phyloP scores from a whole-genome alignment of 2,113 vertebrate genomes.

The Psettodes erumei region DNA sequence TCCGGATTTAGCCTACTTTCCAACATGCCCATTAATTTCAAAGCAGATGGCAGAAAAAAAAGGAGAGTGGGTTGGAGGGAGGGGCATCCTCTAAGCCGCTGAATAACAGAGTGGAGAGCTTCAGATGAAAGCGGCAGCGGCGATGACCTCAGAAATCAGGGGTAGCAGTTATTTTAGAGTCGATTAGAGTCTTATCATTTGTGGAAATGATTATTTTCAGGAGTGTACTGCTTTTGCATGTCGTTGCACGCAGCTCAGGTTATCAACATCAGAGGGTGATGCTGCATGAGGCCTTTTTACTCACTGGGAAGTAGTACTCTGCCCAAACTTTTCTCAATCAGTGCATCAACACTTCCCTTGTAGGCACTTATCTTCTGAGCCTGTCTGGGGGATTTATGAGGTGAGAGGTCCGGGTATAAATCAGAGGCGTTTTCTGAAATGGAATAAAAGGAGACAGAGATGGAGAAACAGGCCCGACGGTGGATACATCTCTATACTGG shows the following conservation, averaged over 20 bases:
- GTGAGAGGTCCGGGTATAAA: constrained; percentile 34
- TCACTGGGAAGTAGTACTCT: not conserved
- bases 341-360: constrained; percentile 29
- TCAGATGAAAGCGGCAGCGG: constrained; percentile 23
- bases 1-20: constrained; percentile 83
- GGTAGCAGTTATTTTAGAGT: constrained; percentile 42
- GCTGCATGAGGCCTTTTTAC: not conserved
- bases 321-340: constrained; percentile 38
- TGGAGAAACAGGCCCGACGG: constrained; percentile 19
- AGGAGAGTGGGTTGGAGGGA: constrained; percentile 46
- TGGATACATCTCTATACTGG: constrained; percentile 10
- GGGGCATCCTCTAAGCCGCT: constrained; percentile 67
- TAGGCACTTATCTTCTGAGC: constrained; percentile 29
- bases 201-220: constrained; percentile 13
- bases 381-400: constrained; percentile 41
- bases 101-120: constrained; percentile 64
- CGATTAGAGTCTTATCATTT: constrained; percentile 54
- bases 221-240: constrained; percentile 18
- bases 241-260: constrained; percentile 10
- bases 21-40: constrained; percentile 82
- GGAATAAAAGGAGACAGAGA: constrained; percentile 28
- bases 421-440: constrained; percentile 53
- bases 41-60: constrained; percentile 78
- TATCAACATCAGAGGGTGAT: not conserved
- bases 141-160: constrained; percentile 40